Base-by-base conservation (phyloP, 2,797 vertebrate genomes). In the Pelobates cultripes region DNA sequence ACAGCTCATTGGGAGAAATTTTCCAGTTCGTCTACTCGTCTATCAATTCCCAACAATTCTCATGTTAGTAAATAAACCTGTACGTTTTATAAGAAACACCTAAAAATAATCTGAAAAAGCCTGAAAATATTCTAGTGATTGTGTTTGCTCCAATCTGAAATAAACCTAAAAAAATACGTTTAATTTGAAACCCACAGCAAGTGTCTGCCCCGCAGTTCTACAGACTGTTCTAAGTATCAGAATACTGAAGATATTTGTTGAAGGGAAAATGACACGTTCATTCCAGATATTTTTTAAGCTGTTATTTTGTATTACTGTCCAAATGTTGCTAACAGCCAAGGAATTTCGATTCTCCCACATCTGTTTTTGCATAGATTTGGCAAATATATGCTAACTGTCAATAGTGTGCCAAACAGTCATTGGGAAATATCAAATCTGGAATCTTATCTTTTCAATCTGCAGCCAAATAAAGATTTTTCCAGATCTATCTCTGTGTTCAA, bases 351-450 rank as follows among this genome's bases (percentile, higher is more conserved):
- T 79, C 71, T 83, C 64, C 64, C 81, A 79, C 81, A 79, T 82
- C 80, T 83, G 81, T 79, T 83, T 83, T 78, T 75, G 66, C 57
- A 79, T 71, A 79, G 78, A 75, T 79, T 78, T 79, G 81, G 81
- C 71, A 72, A 3, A 28, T 60, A 42, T 53, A 66, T 67, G 45
- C 45, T 5, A 51, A 17, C 45, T 42, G 71, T 53, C 41, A 28
- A 44, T 51, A 14, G 4, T 3, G 55, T 51, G 70, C 76, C 81
- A 83, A 74, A 71, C 55, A 55, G 14, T 78, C 71, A 64, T 44
- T 75, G 81, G 81, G 70, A 83, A 71, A 75, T 43, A 78, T 83
- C 63, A 53, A 81, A 66, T 71, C 74, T 81, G 80, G 81, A 64
- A 78, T 53, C 28, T 15, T 61, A 43, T 69, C 53, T 74, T 40